Conservation (phyloP, 1,140 invertebrate genomes). For the Mamestra configurata region DNA sequence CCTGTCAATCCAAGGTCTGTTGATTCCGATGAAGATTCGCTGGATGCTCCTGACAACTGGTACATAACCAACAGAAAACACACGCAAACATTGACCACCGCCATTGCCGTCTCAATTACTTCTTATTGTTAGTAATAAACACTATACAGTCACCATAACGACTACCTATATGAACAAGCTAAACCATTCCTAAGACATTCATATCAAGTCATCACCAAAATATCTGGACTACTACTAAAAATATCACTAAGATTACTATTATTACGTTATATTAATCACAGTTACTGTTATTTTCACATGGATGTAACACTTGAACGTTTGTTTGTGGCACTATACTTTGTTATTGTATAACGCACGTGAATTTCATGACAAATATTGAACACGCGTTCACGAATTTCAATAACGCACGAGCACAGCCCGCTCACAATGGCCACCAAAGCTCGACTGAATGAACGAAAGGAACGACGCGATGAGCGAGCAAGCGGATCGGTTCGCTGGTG, state of each 20-base stretch:
- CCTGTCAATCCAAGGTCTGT: constrained; percentile 76
- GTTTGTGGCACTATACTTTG: constrained; percentile 46
- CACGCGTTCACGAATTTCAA: constrained; percentile 65
- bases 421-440: constrained; percentile 52
- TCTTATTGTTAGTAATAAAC: constrained; percentile 73
- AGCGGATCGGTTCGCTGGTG: constrained; percentile 49
- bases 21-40: constrained; percentile 77
- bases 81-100: constrained; percentile 81
- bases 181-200: constrained; percentile 50
- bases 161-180: constrained; percentile 58
- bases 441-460: constrained; percentile 63
- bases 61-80: constrained; percentile 80
- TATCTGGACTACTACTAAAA: constrained; percentile 60
- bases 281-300: constrained; percentile 57
- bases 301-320: constrained; percentile 45
- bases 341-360: constrained; percentile 52
- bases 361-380: constrained; percentile 55
- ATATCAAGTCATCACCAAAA: constrained; percentile 68
- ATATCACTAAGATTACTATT: constrained; percentile 52
- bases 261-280: constrained; percentile 52
- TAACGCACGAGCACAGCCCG: constrained; percentile 52
- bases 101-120: constrained; percentile 79
- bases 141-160: constrained; percentile 74
- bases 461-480: constrained; percentile 65
- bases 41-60: constrained; percentile 75